Evolutionary conservation across 2,888 invertebrate species (phyloP).

Genomic region (Caenorhabditis sp.): DNA sequence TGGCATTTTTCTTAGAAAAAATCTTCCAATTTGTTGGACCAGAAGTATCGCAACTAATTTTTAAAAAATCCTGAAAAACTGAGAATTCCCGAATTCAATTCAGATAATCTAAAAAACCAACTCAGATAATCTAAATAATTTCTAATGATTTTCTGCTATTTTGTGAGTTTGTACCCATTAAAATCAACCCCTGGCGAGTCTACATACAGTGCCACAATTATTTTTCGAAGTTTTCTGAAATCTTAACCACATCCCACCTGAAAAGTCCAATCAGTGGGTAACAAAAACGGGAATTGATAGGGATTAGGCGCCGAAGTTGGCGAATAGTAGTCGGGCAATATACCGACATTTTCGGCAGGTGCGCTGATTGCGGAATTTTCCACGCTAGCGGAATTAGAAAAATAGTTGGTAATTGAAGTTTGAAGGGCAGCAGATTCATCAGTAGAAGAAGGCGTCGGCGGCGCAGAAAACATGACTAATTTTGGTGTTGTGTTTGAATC

Average conservation of each 20-base stretch:
- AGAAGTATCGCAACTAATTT: no score
- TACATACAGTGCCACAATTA: no score
- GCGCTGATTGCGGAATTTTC: background rate
- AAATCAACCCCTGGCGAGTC: no score
- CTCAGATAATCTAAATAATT: no score
- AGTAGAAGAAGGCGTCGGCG: background rate
- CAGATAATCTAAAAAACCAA: no score
- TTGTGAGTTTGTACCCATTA: no score
- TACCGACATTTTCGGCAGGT: background rate
- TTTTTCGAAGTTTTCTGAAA: no score
- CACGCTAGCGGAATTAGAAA: background rate
- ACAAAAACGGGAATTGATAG: slow-evolving; percentile 1
- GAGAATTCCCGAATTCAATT: no score
- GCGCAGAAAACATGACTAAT: slow-evolving; percentile 1
- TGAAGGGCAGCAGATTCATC: background rate
- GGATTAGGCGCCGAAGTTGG: background rate
- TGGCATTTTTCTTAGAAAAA: no score
- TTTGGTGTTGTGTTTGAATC: background rate
- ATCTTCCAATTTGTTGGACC: no score
- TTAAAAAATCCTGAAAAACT: no score
- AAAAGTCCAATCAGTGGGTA: slow-evolving; percentile 2
- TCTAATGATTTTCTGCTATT: no score
- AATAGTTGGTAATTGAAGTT: background rate
- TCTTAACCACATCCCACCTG: background rate
- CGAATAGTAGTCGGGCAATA: background rate